These are phyloP conservation scores for Cephonodes hylas DNA, from an alignment of 2,888 invertebrate genomes.

Conservation along the genomic window DNA sequence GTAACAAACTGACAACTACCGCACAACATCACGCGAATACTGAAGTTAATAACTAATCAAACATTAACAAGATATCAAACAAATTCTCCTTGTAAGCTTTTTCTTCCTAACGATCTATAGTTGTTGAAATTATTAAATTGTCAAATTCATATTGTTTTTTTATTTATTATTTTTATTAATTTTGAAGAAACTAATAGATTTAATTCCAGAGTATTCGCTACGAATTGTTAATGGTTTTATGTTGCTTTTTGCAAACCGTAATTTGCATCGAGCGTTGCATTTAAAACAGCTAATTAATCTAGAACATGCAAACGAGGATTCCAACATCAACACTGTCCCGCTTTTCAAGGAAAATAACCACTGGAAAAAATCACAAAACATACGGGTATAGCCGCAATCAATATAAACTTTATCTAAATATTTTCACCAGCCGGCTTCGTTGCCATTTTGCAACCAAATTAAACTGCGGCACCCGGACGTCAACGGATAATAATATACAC, in stretches of 20 bases:
- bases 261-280: slow-evolving; percentile 10
- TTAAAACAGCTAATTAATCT: slow-evolving; percentile 19
- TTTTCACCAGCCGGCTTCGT: neutral
- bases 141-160: neutral
- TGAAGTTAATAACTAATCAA: neutral
- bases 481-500: neutral
- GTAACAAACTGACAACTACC: neutral
- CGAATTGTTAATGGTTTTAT: neutral
- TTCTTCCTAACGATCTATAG: neutral
- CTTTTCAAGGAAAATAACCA: slow-evolving; percentile 11
- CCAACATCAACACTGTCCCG: neutral
- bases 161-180: neutral
- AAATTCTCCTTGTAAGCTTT: neutral
- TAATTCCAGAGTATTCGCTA: neutral
- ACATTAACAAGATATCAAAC: neutral
- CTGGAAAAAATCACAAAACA: slow-evolving; percentile 3
- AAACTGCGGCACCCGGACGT: too few species aligned
- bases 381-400: slow-evolving; percentile 11
- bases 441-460: neutral
- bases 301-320: slow-evolving; percentile 5
- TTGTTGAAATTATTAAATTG: neutral
- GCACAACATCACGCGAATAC: neutral
- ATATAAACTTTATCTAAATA: slow-evolving; percentile 16
- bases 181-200: neutral
- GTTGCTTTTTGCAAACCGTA: neutral